phyloP scores from a whole-genome alignment of 2,888 invertebrate genomes.

The Sphaeridia pumilis region DNA sequence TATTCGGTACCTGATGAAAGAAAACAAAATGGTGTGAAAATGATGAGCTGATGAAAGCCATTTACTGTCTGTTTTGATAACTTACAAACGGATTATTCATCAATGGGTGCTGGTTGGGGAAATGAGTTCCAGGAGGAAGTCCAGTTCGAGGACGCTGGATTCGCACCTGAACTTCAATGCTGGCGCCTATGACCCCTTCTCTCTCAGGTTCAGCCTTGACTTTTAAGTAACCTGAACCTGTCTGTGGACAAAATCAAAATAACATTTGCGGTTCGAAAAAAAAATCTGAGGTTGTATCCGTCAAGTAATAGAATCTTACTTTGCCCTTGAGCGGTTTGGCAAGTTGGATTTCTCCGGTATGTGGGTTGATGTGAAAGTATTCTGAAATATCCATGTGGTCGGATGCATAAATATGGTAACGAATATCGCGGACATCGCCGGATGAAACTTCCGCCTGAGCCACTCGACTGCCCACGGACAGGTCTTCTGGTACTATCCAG shows the following conservation, averaged over 20 bases:
- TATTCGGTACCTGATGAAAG: not conserved
- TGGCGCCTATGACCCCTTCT: constrained; percentile 44
- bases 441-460: constrained; percentile 37
- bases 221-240: constrained; percentile 55
- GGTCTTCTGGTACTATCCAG: constrained; percentile 61
- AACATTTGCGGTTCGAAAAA: too few species aligned
- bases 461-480: constrained; percentile 55
- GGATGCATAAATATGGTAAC: constrained; percentile 12
- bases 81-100: not conserved
- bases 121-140: not conserved
- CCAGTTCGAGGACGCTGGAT: constrained; percentile 40
- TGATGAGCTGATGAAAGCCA: not conserved
- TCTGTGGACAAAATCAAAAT: too few species aligned
- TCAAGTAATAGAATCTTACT: constrained; percentile 46
- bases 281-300: not conserved
- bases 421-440: constrained; percentile 1
- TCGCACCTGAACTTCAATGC: constrained; percentile 56
- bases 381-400: constrained; percentile 34
- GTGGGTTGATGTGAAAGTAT: constrained; percentile 57
- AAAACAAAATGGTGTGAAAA: not conserved
- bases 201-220: constrained; percentile 52
- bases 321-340: constrained; percentile 64
- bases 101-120: not conserved
- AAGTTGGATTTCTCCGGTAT: constrained; percentile 62
- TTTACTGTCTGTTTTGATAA: not conserved